phyloP scores from a whole-genome alignment of 1,140 invertebrate genomes.

The Microplitis demolitor region DNA sequence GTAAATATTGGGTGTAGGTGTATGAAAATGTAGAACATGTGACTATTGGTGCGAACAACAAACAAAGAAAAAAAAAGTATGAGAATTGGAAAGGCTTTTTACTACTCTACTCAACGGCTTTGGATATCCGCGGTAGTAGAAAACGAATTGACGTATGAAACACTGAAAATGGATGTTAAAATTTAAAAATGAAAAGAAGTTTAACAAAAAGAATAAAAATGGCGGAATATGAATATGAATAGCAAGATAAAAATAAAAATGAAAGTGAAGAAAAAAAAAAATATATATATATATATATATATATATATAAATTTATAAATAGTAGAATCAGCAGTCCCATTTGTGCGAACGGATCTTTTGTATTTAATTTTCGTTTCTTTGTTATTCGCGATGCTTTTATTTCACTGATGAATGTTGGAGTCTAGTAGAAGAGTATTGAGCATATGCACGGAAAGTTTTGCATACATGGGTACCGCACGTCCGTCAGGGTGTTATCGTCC shows the following conservation, averaged over 20 bases:
- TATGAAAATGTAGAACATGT: not conserved
- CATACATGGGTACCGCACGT: not conserved
- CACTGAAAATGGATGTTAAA: not conserved
- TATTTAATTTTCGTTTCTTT: constrained; percentile 14
- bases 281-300: too few relatives aligned
- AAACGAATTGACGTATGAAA: constrained; percentile 7
- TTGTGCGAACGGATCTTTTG: not conserved
- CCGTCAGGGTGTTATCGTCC: constrained; percentile 23
- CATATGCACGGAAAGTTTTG: constrained; percentile 14
- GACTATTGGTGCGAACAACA: constrained; percentile 1
- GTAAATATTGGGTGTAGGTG: not conserved
- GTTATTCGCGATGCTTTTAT: not conserved
- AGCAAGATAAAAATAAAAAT: not conserved
- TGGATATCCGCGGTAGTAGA: not conserved
- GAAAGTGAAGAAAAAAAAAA: not conserved
- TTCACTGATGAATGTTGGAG: not conserved
- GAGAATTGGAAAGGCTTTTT: not conserved
- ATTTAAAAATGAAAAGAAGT: not conserved
- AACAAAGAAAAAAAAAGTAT: not conserved
- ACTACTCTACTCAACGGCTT: not conserved
- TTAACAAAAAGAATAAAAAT: not conserved
- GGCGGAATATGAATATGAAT: not conserved
- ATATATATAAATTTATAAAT: not conserved
- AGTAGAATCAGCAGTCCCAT: not conserved
- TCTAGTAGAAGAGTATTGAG: not conserved